Evolutionary conservation across 2,888 invertebrate species (phyloP).

Genomic region (Limnephilus marmoratus): DNA sequence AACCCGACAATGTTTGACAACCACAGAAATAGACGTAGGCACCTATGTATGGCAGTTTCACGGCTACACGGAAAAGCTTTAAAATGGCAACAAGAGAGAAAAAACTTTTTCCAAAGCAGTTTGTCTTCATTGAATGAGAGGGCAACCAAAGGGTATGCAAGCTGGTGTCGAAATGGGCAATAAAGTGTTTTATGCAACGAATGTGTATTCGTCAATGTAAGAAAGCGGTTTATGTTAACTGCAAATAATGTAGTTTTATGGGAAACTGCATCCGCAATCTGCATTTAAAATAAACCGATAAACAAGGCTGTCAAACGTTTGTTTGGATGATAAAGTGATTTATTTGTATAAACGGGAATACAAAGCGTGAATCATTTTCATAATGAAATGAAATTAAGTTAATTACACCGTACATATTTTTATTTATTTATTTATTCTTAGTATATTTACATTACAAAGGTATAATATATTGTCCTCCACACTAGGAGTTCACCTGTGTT

Average conservation of each 20-base stretch:
- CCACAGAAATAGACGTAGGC: neutral
- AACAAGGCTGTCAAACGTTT: neutral
- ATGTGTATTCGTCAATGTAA: conserved; percentile 40
- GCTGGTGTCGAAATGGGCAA: conserved; percentile 48
- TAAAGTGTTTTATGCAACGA: conserved; percentile 50
- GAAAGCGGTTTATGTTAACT: conserved; percentile 25
- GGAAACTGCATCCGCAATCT: neutral
- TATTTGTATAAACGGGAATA: too few species aligned
- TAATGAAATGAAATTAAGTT: too few species aligned
- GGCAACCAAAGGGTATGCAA: conserved; percentile 44
- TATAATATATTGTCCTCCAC: too few species aligned
- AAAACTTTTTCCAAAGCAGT: conserved; percentile 57
- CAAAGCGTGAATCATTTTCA: too few species aligned
- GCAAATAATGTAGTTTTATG: neutral
- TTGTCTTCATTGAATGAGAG: conserved; percentile 63
- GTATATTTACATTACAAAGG: too few species aligned
- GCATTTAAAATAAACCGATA: neutral
- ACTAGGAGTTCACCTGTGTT: too few species aligned
- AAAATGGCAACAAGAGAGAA: conserved; percentile 56
- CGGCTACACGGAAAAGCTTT: conserved; percentile 63
- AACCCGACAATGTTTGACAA: conserved; percentile 6
- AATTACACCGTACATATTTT: too few species aligned
- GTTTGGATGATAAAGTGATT: neutral
- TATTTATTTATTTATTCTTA: too few species aligned
- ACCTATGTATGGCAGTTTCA: neutral